These are phyloP conservation scores for Heliopora coerulea DNA, from an alignment of 92 coral and sea anemone genomes.

Conservation along the genomic window DNA sequence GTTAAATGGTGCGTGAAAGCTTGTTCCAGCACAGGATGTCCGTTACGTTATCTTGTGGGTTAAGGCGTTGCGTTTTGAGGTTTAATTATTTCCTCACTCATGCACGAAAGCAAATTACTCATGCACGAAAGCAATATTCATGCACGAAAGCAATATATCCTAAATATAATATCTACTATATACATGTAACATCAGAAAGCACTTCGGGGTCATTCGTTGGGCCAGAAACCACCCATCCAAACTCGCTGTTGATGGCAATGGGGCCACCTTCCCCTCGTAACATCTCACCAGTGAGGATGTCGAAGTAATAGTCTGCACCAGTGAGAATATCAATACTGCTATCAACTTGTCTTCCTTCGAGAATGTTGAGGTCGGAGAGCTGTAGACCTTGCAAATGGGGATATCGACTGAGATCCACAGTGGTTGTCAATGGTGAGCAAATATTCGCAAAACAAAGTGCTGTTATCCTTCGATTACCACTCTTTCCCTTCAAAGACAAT, in stretches of 20 bases:
- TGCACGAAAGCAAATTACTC: too few relatives aligned
- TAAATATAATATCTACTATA: too few relatives aligned
- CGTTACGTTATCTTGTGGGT: too few relatives aligned
- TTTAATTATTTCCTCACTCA: too few relatives aligned
- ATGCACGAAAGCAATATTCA: too few relatives aligned
- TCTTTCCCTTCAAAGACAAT: constrained; percentile 34
- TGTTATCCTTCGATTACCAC: constrained; percentile 3
- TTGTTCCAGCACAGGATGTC: too few relatives aligned
- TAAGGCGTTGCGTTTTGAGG: too few relatives aligned
- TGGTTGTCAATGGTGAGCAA: constrained; percentile 50
- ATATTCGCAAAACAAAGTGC: constrained; percentile 46
- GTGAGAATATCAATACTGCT: constrained; percentile 53
- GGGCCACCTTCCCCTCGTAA: constrained; percentile 53
- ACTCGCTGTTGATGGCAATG: constrained; percentile 50
- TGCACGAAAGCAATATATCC: too few relatives aligned
- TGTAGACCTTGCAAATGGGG: constrained; percentile 51
- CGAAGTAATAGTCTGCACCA: constrained; percentile 64
- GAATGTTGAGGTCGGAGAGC: constrained; percentile 52
- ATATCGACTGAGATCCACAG: constrained; percentile 32
- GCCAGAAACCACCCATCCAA: constrained; percentile 72
- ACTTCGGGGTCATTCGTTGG: constrained; percentile 34
- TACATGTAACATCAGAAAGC: too few relatives aligned
- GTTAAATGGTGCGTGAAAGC: too few relatives aligned
- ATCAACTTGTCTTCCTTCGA: constrained; percentile 21
- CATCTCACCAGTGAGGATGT: constrained; percentile 49